Base-by-base conservation (phyloP, 2,797 vertebrate species). In the Hylomyscus alleni region DNA sequence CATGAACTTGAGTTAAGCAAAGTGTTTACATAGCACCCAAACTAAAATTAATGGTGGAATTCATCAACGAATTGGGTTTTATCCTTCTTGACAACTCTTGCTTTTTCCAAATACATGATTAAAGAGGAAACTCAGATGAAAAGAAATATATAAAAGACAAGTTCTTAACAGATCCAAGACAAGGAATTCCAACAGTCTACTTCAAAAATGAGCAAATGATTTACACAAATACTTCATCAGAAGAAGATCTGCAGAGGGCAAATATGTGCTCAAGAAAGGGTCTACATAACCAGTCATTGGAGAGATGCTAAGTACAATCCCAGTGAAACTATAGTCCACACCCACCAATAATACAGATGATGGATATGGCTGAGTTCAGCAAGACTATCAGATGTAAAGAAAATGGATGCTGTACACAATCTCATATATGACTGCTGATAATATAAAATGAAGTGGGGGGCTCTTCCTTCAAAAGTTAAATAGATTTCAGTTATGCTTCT, bases 171-270 rank as follows among this genome's bases (percentile, higher is more conserved):
- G 12, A 87, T 83, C n/a, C 85, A 93, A 60, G 56, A 78, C 34
- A 82, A 13, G 86, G 29, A 47, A 90, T 3, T 72, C 14, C 31
- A 95, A 37, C 11, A 87, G 50, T 2, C 31, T 17, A 92, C 67
- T 89, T 78, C 80, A 83, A 65, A 92, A 93, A 87, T 17, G 2
- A 29, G 76, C 22, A 78, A 62, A 54, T 56, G 19, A 89, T 85
- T n/a, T 90, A 6, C 31, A 75, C 6, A 47, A 50, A 54, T 75
- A 60, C 4, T 78, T 86, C 34, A 73, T 31, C 24, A 26, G 91
- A 95, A 86, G 40, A 93, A 95, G 24, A 87, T n/a, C 62, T 9
- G 31, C 13, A 50, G 31, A 84, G 34, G 84, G 44, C 65, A 94
- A 94, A 31, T 9, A 77, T 14, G 67, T n/a, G 50, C 15, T 37